A percentile compares a stretch with the other conserved stretches of the same genome.
Evolutionary conservation across 2,797 vertebrate species (phyloP).

Genomic region (Eulemur rubriventer): DNA sequence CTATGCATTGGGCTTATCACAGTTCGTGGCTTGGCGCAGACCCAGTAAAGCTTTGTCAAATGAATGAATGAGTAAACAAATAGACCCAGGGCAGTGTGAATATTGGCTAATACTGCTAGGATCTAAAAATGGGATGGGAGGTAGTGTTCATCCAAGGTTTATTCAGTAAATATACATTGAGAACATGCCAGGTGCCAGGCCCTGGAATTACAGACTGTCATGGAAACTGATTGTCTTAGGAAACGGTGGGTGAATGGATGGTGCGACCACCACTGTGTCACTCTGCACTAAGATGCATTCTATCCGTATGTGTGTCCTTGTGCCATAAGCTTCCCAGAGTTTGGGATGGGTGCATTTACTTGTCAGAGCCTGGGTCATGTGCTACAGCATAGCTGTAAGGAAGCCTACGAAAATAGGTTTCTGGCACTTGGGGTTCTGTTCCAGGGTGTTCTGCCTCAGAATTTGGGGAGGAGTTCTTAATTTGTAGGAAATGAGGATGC

Average conservation of each 20-base stretch:
- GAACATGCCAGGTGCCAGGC: neutral
- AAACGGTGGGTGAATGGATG: neutral
- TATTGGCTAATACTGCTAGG: neutral
- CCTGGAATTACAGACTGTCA: neutral
- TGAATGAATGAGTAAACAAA: neutral
- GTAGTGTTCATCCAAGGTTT: neutral
- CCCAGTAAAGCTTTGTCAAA: neutral
- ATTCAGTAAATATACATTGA: neutral
- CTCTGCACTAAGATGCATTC: neutral
- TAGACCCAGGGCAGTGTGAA: neutral
- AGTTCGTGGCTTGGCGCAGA: neutral
- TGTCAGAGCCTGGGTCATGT: neutral
- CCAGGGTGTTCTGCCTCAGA: neutral
- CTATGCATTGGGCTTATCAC: neutral
- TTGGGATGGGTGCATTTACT: neutral
- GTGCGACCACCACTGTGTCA: fast-evolving
- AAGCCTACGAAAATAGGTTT: neutral
- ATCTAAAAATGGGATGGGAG: neutral
- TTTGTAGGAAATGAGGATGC: neutral
- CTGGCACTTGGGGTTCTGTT: neutral
- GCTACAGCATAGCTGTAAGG: neutral
- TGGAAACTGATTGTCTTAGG: neutral
- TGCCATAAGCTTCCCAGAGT: neutral
- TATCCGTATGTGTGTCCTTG: neutral
- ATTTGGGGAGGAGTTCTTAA: neutral